Percentiles rank a stretch among this genome's conserved stretches.
Conservation (phyloP, 2,113 vertebrate genomes). For the Gorsachius goisagi region DNA sequence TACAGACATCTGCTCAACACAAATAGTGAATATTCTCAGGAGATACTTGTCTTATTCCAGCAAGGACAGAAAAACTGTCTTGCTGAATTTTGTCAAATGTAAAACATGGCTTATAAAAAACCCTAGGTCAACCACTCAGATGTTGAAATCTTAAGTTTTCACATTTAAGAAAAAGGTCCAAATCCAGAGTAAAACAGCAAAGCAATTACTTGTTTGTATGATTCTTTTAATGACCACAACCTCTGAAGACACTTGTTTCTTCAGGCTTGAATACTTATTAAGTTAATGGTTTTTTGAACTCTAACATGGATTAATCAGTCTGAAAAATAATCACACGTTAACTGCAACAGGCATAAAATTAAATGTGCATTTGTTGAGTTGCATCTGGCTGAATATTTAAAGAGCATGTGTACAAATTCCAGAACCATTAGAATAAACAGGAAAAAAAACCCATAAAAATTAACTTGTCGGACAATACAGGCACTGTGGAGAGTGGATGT, state of each 20-base stretch:
- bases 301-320: constrained; percentile 5
- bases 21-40: background rate
- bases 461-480: background rate
- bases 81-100: background rate
- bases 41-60: background rate
- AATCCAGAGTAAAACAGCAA: background rate
- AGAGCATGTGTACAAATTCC: background rate
- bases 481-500: background rate
- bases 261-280: background rate
- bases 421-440: background rate
- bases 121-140: background rate
- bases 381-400: background rate
- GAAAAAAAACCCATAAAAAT: background rate
- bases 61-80: background rate
- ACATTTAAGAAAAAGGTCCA: background rate
- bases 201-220: background rate
- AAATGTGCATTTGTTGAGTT: background rate
- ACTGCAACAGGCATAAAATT: background rate
- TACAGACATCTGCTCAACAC: background rate
- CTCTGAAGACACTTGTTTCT: background rate
- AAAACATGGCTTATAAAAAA: background rate
- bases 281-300: background rate
- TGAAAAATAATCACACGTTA: background rate
- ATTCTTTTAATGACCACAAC: constrained; percentile 5
- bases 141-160: background rate